Conservation (phyloP, 2,113 vertebrate genomes). For the Crotalus tigris region DNA sequence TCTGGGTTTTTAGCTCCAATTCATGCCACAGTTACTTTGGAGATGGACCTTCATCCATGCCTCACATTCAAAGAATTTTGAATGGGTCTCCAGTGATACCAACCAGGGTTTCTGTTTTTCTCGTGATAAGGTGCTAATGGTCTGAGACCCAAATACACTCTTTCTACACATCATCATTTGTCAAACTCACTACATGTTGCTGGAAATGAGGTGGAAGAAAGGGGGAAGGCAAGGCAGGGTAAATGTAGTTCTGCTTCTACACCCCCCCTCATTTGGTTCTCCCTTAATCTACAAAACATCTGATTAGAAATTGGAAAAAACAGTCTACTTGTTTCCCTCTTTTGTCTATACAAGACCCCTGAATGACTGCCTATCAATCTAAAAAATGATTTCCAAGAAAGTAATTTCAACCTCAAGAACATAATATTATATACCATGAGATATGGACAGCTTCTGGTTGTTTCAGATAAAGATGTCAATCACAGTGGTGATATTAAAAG, state of each 20-base stretch:
- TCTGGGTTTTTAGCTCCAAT: constrained; percentile 51
- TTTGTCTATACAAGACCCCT: not conserved
- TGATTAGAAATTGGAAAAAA: constrained; percentile 62
- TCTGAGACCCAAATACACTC: constrained; percentile 69
- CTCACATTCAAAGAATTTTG: constrained; percentile 67
- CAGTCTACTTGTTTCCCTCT: not conserved
- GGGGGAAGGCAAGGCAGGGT: not conserved
- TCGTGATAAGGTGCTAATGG: constrained; percentile 81
- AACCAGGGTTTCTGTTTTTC: constrained; percentile 66
- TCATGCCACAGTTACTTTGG: constrained; percentile 42
- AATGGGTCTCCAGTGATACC: constrained; percentile 66
- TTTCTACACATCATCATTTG: constrained; percentile 70
- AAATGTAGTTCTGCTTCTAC: constrained; percentile 58
- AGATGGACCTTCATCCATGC: constrained; percentile 62
- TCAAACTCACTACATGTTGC: constrained; percentile 71
- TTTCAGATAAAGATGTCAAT: not conserved
- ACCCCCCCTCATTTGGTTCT: constrained; percentile 38
- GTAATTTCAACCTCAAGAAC: constrained; percentile 8
- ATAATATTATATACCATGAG: constrained; percentile 1
- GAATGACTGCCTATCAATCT: not conserved
- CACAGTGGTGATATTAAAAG: not conserved
- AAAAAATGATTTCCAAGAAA: not conserved
- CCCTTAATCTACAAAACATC: constrained; percentile 76
- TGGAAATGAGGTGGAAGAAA: constrained; percentile 31
- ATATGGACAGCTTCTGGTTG: rapidly evolving